Base-by-base conservation (phyloP, 2,888 invertebrate genomes). In the Calephelis perditalis region DNA sequence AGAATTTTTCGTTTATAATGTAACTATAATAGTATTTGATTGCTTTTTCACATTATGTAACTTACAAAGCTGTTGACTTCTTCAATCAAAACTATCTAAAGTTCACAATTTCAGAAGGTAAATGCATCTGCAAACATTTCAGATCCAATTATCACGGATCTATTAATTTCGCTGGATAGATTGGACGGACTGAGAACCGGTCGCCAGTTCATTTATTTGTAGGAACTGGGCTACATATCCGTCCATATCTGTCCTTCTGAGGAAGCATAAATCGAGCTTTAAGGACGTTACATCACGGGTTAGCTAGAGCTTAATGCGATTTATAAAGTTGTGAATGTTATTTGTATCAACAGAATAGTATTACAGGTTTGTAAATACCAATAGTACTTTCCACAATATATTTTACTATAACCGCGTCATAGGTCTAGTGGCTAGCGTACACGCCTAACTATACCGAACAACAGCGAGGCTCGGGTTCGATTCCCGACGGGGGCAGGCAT, bases 231-330 rank as follows among this genome's bases (percentile, higher is more conserved):
- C 54, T 60, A 60, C 62, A 61, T 60, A 65, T 65, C 65, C 64
- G 65, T 62, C 62, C 65, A 62, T 59, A 12, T 57, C 49, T 43
- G 52, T 57, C 63, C 52, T 54, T 54, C 36, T 35, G 11, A 54
- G 66, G 65, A 67, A 65, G 60, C 55, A 63, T 67, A 63, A 67
- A 67, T 67, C 62, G 63, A 63, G 43, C 56, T 55, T 36, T 44
- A 56, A 65, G 63, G 63, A 66, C 58, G 62, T 54, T 54, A 54
- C 54, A 54, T 54, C 54, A 54, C n/a, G 35, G 54, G 54, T 54
- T 54, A 54, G n/a, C 54, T 36, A 36, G 11, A 35, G 36, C 36
- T 11, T 26, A 52, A 52, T 54, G 35, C 35, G 36, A 36, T 54
- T 54, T 54, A 52, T 52, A 52, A 52, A 15, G 26, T 40, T 40